A percentile compares a stretch with the other conserved stretches of the same genome.
Conservation (phyloP, 1,140 invertebrate genomes). For the Drosophila willistoni region DNA sequence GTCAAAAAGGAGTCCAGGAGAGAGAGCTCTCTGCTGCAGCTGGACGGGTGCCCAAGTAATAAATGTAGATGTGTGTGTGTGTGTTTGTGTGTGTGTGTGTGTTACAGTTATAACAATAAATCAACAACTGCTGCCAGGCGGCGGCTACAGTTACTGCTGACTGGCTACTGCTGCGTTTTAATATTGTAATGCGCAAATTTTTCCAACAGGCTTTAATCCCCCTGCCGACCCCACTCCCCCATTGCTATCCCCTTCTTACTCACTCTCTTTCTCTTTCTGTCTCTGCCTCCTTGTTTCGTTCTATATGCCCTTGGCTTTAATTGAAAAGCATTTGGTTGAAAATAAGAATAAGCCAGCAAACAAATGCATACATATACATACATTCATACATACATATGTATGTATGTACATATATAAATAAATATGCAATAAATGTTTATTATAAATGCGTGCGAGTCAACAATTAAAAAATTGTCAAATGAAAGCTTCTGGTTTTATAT, state of each 20-base stretch:
- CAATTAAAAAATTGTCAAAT: conserved; percentile 59
- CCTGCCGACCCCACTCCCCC: background rate
- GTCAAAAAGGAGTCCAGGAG: conserved; percentile 57
- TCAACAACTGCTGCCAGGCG: conserved; percentile 70
- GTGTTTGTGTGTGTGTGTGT: conserved; percentile 32
- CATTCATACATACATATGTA: background rate
- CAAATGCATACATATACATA: background rate
- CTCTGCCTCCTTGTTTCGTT: too few relatives aligned
- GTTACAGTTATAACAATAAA: conserved; percentile 78
- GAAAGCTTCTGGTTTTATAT: conserved; percentile 40
- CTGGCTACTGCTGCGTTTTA: conserved; percentile 64
- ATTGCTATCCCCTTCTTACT: background rate
- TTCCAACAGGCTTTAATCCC: conserved; percentile 50
- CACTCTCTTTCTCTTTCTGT: conserved; percentile 8
- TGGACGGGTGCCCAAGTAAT: conserved; percentile 50
- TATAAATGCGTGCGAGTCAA: conserved; percentile 37
- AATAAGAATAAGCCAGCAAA: conserved; percentile 24
- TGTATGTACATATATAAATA: background rate
- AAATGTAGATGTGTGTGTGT: conserved; percentile 11
- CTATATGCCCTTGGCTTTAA: conserved; percentile 45
- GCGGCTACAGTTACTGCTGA: conserved; percentile 52
- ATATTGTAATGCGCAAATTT: conserved; percentile 77
- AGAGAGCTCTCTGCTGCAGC: conserved; percentile 19
- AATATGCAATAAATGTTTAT: conserved; percentile 43
- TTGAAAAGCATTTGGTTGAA: conserved; percentile 64